phyloP scores from a whole-genome alignment of 2,888 invertebrate species.

The Diarsia dahlii region DNA sequence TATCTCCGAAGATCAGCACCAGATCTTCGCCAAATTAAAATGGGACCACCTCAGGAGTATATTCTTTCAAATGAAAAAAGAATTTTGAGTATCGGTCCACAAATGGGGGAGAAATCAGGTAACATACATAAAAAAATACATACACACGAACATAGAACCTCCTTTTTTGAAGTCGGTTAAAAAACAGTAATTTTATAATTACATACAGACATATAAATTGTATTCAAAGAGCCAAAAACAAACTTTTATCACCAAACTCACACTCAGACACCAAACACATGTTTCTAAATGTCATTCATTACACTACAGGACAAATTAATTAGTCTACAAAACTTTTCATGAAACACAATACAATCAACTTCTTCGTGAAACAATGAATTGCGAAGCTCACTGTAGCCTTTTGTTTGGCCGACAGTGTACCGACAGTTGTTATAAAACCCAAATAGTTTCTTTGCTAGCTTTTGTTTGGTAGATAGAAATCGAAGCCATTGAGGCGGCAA shows the following conservation, averaged over 20 bases:
- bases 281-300: slow-evolving; percentile 23
- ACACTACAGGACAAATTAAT: slow-evolving; percentile 49
- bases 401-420: slow-evolving; percentile 48
- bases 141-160: too few relatives aligned
- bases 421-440: slow-evolving; percentile 38
- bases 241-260: neutral
- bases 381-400: slow-evolving; percentile 19
- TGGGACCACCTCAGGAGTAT: too few relatives aligned
- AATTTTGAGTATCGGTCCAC: too few relatives aligned
- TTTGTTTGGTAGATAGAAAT: slow-evolving; percentile 12
- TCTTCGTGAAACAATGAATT: slow-evolving; percentile 40
- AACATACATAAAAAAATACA: too few relatives aligned
- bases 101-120: too few relatives aligned
- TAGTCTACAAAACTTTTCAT: slow-evolving; percentile 35
- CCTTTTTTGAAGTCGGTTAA: too few relatives aligned
- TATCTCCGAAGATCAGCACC: too few relatives aligned
- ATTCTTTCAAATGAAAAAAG: too few relatives aligned
- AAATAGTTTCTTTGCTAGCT: slow-evolving; percentile 41
- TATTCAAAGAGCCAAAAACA: neutral
- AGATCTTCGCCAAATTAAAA: too few relatives aligned
- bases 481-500: slow-evolving; percentile 9
- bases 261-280: neutral
- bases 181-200: too few relatives aligned
- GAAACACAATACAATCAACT: slow-evolving; percentile 39
- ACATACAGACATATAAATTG: too few relatives aligned